Percentiles rank a stretch among this genome's conserved stretches.
Evolutionary conservation across 2,797 vertebrate species (phyloP).

Genomic region (Urocyon cinereoargenteus): DNA sequence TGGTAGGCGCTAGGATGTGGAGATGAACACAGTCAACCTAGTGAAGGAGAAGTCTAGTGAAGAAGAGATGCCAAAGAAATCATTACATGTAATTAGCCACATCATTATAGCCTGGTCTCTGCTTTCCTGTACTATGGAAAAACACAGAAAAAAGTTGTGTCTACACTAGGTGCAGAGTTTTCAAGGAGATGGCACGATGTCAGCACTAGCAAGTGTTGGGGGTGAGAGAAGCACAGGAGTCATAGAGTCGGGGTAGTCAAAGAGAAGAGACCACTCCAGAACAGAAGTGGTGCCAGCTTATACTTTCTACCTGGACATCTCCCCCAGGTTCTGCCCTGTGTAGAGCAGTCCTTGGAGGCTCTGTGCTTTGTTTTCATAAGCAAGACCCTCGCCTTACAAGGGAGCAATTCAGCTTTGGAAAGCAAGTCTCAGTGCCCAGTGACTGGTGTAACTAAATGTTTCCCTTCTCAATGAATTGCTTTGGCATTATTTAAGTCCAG

Average conservation of each 20-base stretch:
- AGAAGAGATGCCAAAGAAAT: neutral
- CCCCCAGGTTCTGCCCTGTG: neutral
- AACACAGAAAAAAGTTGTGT: neutral
- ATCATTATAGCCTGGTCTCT: neutral
- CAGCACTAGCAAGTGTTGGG: neutral
- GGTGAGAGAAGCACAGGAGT: neutral
- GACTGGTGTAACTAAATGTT: constrained; percentile 56
- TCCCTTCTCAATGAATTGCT: constrained; percentile 61
- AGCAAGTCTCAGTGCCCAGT: neutral
- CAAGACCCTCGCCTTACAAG: neutral
- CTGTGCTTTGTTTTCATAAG: neutral
- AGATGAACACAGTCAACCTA: neutral
- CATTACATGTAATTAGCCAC: neutral
- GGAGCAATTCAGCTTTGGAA: neutral
- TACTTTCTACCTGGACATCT: neutral
- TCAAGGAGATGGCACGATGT: neutral
- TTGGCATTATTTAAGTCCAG: constrained; percentile 68
- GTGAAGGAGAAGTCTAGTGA: neutral
- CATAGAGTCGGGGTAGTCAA: neutral
- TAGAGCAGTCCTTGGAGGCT: neutral
- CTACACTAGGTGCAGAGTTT: neutral
- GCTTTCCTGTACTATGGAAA: neutral
- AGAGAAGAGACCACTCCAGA: neutral
- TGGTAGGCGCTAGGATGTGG: neutral
- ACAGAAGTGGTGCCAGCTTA: neutral